Percentiles rank a stretch among this genome's conserved stretches.
phyloP scores from a whole-genome alignment of 2,888 invertebrate genomes.

The Pristionchus mayeri region DNA sequence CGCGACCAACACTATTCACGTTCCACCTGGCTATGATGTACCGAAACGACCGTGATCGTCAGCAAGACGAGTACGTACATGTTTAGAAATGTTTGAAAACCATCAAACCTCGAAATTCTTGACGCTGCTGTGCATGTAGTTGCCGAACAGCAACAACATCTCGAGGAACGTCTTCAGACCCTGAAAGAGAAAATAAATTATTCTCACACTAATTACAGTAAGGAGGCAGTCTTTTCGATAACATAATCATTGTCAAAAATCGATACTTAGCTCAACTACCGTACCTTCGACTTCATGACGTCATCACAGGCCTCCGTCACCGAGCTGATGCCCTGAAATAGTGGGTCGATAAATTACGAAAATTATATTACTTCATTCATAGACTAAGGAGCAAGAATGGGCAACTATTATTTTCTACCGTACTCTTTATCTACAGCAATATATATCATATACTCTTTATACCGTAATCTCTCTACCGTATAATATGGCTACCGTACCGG shows the following conservation, averaged over 20 bases:
- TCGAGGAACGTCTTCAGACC: slow-evolving; percentile 93
- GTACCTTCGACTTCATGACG: slow-evolving; percentile 53
- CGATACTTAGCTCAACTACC: not conserved
- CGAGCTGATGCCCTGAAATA: slow-evolving; percentile 87
- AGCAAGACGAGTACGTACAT: not conserved
- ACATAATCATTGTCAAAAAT: not conserved
- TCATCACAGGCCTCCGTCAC: slow-evolving; percentile 89
- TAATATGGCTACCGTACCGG: slow-evolving; percentile 81
- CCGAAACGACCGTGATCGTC: too few relatives aligned
- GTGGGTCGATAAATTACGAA: not conserved
- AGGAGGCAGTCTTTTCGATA: not conserved
- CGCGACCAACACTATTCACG: not conserved
- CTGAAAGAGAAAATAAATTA: slow-evolving; percentile 75
- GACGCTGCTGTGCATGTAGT: slow-evolving; percentile 95
- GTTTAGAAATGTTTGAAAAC: not conserved
- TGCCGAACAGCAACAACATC: slow-evolving; percentile 90
- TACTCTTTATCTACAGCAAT: too few relatives aligned
- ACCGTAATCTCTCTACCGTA: too few relatives aligned
- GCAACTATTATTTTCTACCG: too few relatives aligned
- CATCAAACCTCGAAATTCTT: slow-evolving; percentile 78
- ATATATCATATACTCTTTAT: too few relatives aligned
- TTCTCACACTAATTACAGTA: not conserved
- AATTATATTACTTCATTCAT: not conserved
- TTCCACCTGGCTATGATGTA: not conserved
- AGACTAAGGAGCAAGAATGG: too few relatives aligned